Evolutionary conservation across 2,888 invertebrate species (phyloP), one percentile per base, ranked within the genome.

Genomic region (Halocaridina rubra): DNA sequence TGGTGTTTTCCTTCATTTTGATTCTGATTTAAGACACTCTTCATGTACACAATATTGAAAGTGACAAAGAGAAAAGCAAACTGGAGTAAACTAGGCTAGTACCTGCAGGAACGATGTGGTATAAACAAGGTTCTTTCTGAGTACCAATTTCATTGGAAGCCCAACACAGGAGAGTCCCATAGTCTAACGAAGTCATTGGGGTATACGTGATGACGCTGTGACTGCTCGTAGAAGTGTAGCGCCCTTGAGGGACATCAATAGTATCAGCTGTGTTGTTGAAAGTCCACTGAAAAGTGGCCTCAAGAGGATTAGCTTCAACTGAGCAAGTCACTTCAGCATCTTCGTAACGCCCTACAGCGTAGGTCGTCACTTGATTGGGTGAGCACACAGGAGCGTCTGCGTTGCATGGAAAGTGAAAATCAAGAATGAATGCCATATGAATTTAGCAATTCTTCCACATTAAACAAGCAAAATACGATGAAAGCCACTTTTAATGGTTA

Each of bases 251-350:
- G 19, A 97, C 95, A 74, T 90, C 90, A 72, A 90, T 89, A 67
- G 89, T 89, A 81, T 90, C 90, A 2, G 90, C 90, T 10, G 91
- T 90, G 88, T 90, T 90, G 87, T 91, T 91, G 86, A 91, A 90
- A 3, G 90, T 89, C 97, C 97, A 97, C 81, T 95, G 94, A 90
- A 97, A 97, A 91, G 95, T 93, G 16, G 96, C 95, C 90, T 96
- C 95, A 13, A 95, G 93, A 0, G 97, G 97, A 80, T 86, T 86
- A 16, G 86, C 86, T n/a, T 86, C 86, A n/a, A 86, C 86, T 4
- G 72, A 27, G 57, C 86, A 86, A 8, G 84, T 86, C n/a, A 86
- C 86, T 57, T 86, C 86, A 5, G 86, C 86, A 64, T 86, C 86
- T 39, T 86, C 84, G 80, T 86, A 75, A 8, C 84, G 80, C 3